phyloP scores from a whole-genome alignment of 2,888 invertebrate genomes.

The Trilocha varians region DNA sequence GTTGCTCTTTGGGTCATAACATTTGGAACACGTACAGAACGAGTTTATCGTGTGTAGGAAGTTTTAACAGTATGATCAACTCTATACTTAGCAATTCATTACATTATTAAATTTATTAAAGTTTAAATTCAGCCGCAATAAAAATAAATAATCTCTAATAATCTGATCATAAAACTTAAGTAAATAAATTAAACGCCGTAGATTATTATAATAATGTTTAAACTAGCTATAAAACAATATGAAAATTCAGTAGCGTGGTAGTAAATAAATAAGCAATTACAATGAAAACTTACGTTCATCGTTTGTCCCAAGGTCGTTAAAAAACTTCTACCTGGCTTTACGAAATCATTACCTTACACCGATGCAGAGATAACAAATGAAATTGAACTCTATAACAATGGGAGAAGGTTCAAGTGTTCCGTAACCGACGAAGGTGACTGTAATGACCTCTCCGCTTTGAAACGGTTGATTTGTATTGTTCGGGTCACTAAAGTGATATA shows the following conservation, averaged over 20 bases:
- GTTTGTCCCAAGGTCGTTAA: slow-evolving; percentile 29
- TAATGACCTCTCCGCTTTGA: slow-evolving; percentile 24
- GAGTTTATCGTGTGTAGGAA: not conserved
- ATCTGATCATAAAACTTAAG: too few species aligned
- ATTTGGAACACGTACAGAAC: not conserved
- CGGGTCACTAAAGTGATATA: slow-evolving; percentile 13
- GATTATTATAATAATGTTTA: too few species aligned
- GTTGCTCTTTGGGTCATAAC: slow-evolving; percentile 19
- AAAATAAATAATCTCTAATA: too few species aligned
- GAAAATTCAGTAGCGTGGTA: not conserved
- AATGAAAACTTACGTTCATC: slow-evolving; percentile 25
- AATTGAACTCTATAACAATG: slow-evolving; percentile 22
- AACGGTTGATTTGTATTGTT: slow-evolving; percentile 22
- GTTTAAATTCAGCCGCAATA: too few species aligned
- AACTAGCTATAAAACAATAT: too few species aligned
- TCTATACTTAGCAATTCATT: too few species aligned
- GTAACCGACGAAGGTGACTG: slow-evolving; percentile 29
- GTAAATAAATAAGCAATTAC: slow-evolving; percentile 28
- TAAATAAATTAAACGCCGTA: too few species aligned
- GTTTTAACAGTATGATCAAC: too few species aligned
- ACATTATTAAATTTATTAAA: too few species aligned
- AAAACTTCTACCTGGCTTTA: slow-evolving; percentile 32
- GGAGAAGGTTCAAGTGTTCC: slow-evolving; percentile 13
- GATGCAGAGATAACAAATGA: slow-evolving; percentile 11
- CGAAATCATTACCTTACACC: slow-evolving; percentile 26